Evolutionary conservation across 1,140 invertebrate species (phyloP).

Genomic region (Chrysomallon squamiferum): DNA sequence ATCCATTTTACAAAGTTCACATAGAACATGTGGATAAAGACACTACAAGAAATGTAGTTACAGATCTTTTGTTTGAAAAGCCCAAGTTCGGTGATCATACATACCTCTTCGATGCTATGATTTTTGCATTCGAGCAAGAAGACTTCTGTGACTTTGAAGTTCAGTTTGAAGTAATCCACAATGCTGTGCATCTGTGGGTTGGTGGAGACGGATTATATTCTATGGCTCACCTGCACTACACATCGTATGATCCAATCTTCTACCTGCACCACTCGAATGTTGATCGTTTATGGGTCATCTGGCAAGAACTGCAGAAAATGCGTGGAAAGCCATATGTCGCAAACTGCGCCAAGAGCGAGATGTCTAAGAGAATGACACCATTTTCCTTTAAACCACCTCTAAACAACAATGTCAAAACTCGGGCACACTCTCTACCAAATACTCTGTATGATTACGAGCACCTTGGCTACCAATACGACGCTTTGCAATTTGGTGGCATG

Average conservation of each 20-base stretch:
- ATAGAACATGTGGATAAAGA: conserved; percentile 10
- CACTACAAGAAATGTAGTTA: not conserved
- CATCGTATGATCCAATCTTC: conserved; percentile 27
- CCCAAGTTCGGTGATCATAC: conserved; percentile 23
- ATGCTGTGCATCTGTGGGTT: conserved; percentile 17
- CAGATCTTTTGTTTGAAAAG: conserved; percentile 7
- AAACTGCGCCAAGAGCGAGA: conserved; percentile 21
- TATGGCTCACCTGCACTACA: conserved; percentile 22
- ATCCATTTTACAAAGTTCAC: conserved; percentile 25
- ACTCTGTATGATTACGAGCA: conserved; percentile 25
- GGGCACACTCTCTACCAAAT: conserved; percentile 13
- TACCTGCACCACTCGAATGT: conserved; percentile 25
- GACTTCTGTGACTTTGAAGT: conserved; percentile 37
- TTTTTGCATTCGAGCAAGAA: conserved; percentile 30
- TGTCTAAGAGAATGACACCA: conserved; percentile 18
- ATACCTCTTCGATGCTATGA: conserved; percentile 19
- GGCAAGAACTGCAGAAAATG: conserved; percentile 22
- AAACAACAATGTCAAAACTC: conserved; percentile 23
- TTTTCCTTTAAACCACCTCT: conserved; percentile 20
- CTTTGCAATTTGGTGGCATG: conserved; percentile 25
- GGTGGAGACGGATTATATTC: conserved; percentile 17
- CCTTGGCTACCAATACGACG: conserved; percentile 26
- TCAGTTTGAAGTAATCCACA: conserved; percentile 30
- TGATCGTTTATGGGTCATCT: conserved; percentile 30
- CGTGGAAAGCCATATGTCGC: conserved; percentile 18